Percentiles rank a stretch among this genome's conserved stretches.
Evolutionary conservation across 2,888 invertebrate species (phyloP).

Genomic region (Elgonia sp.): DNA sequence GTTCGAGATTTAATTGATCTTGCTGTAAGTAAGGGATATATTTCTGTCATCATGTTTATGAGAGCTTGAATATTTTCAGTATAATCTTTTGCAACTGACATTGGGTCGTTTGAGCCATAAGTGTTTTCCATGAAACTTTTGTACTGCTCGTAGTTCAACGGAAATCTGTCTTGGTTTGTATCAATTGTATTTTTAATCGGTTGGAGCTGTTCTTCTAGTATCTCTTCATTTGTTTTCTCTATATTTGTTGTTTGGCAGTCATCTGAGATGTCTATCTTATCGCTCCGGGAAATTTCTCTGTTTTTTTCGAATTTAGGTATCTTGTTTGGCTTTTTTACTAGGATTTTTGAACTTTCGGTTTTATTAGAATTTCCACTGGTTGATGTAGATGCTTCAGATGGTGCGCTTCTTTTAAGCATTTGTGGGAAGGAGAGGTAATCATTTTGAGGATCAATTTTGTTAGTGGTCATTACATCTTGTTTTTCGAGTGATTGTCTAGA

Average conservation of each 20-base stretch:
- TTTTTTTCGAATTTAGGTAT: neutral
- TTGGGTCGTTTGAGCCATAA: neutral
- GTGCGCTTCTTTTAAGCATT: neutral
- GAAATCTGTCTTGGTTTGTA: neutral
- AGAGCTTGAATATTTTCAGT: neutral
- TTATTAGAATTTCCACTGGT: neutral
- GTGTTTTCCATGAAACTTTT: slow-evolving; percentile 30
- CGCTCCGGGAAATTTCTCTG: no score
- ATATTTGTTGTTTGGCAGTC: neutral
- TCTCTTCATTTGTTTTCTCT: neutral
- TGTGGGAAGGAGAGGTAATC: neutral
- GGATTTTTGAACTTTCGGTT: neutral
- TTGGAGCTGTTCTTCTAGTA: neutral
- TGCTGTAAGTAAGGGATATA: neutral
- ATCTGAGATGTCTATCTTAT: no score
- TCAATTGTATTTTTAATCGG: neutral
- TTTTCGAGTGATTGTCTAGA: neutral
- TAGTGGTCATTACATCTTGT: neutral
- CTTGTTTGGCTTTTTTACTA: neutral
- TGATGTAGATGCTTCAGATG: neutral
- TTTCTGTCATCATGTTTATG: neutral
- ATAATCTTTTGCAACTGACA: slow-evolving; percentile 11
- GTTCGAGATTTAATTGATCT: neutral
- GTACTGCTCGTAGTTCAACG: slow-evolving; percentile 13
- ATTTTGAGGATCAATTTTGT: neutral